Base-by-base conservation (phyloP, 2,797 vertebrate genomes). In the Apogon hyalosoma region DNA sequence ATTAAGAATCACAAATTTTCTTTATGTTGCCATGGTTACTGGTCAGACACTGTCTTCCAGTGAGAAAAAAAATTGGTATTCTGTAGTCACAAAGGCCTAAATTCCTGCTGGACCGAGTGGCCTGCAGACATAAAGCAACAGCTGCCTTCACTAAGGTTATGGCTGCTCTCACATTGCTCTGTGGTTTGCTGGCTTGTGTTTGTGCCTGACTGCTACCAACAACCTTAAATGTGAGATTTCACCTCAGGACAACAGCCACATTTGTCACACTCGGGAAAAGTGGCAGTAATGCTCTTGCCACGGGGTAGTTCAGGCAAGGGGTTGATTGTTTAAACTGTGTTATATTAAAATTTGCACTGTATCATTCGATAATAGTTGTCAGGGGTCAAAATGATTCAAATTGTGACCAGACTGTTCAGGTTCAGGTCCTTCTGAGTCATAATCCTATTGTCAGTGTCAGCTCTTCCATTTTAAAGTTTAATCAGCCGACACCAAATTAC, bases 11-110 rank as follows among this genome's bases (percentile, higher is more conserved):
- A 69, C 57, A 77, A 52, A 73, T 80, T 63, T 28, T 65, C 63
- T 61, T 69, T 70, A 75, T 56, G 88, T 91, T 89, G 80, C 84
- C 84, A 86, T 82, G 84, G 84, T 79, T 85, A 84, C 85, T 52
- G 69, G 52, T 67, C 51, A 66, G 38, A 55, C 76, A 68, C 64
- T 63, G 55, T 75, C 79, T 77, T 82, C 73, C 75, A 43, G 54
- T 60, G 56, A 62, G 70, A 68, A 38, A 48, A 82, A 89, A 48
- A 82, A 89, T 86, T 80, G 72, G 79, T 90, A 86, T 89, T 86
- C 87, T 67, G 75, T 53, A 49, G 71, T 79, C 71, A 78, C 67
- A 51, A 61, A 82, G 79, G 56, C 63, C 77, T 64, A 72, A 79
- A 83, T 83, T 84, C 82, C 82, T 81, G 76, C 63, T 66, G 79